These are phyloP conservation scores for Stenotaenia linearis DNA, from an alignment of 2,888 invertebrate species.

Conservation along the genomic window DNA sequence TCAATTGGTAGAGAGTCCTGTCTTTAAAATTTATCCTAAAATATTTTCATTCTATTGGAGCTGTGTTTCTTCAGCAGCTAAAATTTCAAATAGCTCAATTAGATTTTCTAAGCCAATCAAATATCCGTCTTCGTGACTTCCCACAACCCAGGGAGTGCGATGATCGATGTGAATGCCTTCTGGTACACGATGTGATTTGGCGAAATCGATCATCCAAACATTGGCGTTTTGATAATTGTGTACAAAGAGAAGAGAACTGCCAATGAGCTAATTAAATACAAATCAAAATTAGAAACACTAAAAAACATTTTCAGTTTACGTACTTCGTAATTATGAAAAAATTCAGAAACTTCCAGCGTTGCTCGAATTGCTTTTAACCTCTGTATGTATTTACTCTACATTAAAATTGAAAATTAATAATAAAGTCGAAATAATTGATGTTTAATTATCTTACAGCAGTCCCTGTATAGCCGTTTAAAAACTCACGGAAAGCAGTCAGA, in stretches of 20 bases:
- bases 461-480: slow-evolving; percentile 64
- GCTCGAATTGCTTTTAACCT: slow-evolving; percentile 76
- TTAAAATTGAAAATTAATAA: not conserved
- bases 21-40: not conserved
- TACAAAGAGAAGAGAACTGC: slow-evolving; percentile 89
- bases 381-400: slow-evolving; percentile 72
- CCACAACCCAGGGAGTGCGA: slow-evolving; percentile 75
- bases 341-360: slow-evolving; percentile 76
- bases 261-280: slow-evolving; percentile 62
- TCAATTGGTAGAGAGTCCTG: not conserved
- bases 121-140: slow-evolving; percentile 95
- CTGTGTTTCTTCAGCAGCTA: slow-evolving; percentile 17
- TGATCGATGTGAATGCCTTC: slow-evolving; percentile 69
- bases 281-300: not conserved
- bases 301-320: not conserved
- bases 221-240: slow-evolving; percentile 83
- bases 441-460: not conserved
- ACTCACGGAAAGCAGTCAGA: slow-evolving; percentile 70
- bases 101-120: slow-evolving; percentile 85
- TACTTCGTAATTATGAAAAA: slow-evolving; percentile 84
- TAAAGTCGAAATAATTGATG: not conserved
- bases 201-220: slow-evolving; percentile 97
- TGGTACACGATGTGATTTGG: slow-evolving; percentile 82
- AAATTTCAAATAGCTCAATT: slow-evolving; percentile 64
- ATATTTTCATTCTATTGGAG: not conserved